These are phyloP conservation scores for Drosophila algonquin DNA, from an alignment of 2,888 invertebrate genomes.

Conservation along the genomic window DNA sequence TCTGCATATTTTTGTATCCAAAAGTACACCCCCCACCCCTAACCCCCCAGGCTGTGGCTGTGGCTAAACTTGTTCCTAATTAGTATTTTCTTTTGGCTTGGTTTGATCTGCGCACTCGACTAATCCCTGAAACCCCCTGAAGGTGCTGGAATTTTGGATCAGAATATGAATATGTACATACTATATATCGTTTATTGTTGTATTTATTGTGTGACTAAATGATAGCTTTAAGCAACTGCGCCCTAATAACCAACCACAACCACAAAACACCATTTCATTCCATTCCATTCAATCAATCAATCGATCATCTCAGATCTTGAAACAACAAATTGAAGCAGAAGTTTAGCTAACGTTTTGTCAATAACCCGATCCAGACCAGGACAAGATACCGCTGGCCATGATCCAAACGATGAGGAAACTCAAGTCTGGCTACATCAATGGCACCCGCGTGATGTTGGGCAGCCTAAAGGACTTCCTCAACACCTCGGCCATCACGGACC, in stretches of 20 bases:
- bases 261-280: neutral
- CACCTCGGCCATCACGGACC: constrained; percentile 98
- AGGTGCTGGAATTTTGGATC: constrained; percentile 25
- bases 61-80: neutral
- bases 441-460: constrained; percentile 98
- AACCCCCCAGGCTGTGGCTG: neutral
- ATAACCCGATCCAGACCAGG: constrained; percentile 88
- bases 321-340: constrained; percentile 2
- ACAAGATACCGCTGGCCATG: constrained; percentile 96
- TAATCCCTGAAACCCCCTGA: neutral
- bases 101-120: neutral
- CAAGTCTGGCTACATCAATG: constrained; percentile 99
- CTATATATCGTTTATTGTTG: constrained; percentile 33
- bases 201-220: constrained; percentile 62
- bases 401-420: constrained; percentile 99
- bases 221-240: constrained; percentile 53
- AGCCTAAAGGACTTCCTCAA: constrained; percentile 96
- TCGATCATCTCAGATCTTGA: neutral
- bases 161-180: constrained; percentile 7
- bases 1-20: too few species aligned
- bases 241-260: constrained; percentile 25
- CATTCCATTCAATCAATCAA: neutral
- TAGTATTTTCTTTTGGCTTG: neutral
- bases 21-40: too few species aligned
- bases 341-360: constrained; percentile 2